These are phyloP conservation scores for Remorina albescens DNA, from an alignment of 2,797 vertebrate species.

Conservation along the genomic window DNA sequence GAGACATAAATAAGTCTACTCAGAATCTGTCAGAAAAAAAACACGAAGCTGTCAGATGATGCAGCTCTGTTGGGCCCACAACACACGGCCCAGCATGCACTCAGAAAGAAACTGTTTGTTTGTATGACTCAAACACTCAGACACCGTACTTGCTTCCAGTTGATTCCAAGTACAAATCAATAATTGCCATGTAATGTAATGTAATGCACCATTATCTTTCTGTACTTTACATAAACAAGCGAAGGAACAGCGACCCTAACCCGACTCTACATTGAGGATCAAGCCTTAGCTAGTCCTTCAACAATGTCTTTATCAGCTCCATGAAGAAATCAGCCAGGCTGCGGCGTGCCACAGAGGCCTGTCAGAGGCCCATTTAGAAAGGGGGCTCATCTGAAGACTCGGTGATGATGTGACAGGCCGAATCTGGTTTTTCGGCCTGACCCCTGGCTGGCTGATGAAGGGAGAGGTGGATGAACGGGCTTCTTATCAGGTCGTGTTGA, in stretches of 20 bases:
- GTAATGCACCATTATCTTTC: constrained; percentile 46
- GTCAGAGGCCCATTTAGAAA: constrained; percentile 59
- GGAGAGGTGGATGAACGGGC: constrained; percentile 62
- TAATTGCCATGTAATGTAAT: constrained; percentile 52
- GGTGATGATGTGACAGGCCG: constrained; percentile 65
- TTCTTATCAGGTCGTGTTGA: constrained; percentile 69
- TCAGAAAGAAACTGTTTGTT: constrained; percentile 43
- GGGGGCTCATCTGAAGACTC: constrained; percentile 53
- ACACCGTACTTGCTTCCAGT: constrained; percentile 36
- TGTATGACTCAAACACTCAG: constrained; percentile 32
- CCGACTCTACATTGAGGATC: constrained; percentile 23
- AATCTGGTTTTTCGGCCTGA: constrained; percentile 66
- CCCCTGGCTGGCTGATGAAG: constrained; percentile 60
- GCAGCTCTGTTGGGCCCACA: constrained; percentile 53
- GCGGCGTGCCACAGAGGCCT: constrained; percentile 43
- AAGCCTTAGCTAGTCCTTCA: constrained; percentile 51
- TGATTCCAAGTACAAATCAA: constrained; percentile 52
- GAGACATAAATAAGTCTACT: constrained; percentile 77
- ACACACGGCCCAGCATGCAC: constrained; percentile 33
- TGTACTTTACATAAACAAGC: constrained; percentile 20
- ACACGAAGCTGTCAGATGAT: constrained; percentile 74
- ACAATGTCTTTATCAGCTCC: constrained; percentile 46
- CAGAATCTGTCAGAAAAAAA: constrained; percentile 69
- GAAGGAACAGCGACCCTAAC: neutral
- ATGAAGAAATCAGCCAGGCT: constrained; percentile 52